Base-by-base conservation (phyloP, 2,888 invertebrate species). In the Tachystola acroxantha region DNA sequence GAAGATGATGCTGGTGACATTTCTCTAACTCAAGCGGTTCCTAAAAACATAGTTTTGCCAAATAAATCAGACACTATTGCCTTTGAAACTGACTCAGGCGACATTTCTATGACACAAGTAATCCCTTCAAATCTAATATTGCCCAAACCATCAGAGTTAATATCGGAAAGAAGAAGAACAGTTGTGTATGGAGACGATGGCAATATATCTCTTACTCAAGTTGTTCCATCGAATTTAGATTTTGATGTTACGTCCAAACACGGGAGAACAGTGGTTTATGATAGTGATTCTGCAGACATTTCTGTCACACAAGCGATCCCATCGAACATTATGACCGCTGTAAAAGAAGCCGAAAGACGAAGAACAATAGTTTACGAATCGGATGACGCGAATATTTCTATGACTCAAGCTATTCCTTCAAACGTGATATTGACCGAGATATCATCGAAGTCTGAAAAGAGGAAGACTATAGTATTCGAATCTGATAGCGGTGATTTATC, bases 141-240 rank as follows among this genome's bases (percentile, higher is more conserved):
- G n/a, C 7, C 34, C 7, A 26, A 39, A 28, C 37, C 14, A 42
- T 32, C 3, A 10, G 22, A 37, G 10, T 39, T 40, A 11, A 42
- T 29, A 26, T 20, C 38, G 16, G 44, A 50, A 10, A 58, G 48
- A 19, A 46, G 50, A 22, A 51, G 50, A 39, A 63, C 63, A 10
- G 50, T 60, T 12, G 35, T 62, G 0, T 59, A 50, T 36, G 52
- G 57, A 14, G 40, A 45, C 11, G 48, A 57, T 31, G 53, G 40
- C 7, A 46, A 67, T 26, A 53, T 66, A 25, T 67, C 68, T 11
- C 33, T 64, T 3, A 63, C 64, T 1, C 51, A 58, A 36, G 50
- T 45, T 13, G 22, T 61, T 27, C 46, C 54, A 12, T 32, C 39
- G 9, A 48, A 45, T 37, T 44, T 53, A 14, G n/a, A 30, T 13